Conservation (phyloP, 2,888 invertebrate species). For the Disparrhopalites patrizii region DNA sequence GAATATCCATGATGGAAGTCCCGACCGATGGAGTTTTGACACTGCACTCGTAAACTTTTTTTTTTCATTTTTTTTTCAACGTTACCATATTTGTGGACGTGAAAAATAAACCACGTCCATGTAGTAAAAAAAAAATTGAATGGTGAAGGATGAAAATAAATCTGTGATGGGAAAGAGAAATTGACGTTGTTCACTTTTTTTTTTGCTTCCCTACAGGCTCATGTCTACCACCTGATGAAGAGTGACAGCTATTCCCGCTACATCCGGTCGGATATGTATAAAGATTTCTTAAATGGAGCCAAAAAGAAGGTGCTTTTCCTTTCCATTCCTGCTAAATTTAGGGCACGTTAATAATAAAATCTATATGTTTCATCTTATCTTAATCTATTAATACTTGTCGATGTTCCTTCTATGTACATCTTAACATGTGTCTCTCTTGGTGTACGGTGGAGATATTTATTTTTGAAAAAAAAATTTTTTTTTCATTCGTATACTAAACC, state of each 20-base stretch:
- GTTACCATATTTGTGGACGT: too few relatives aligned
- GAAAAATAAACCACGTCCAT: too few relatives aligned
- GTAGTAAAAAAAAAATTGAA: too few relatives aligned
- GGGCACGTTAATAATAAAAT: constrained; percentile 34
- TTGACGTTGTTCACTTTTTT: too few relatives aligned
- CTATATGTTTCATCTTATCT: neutral
- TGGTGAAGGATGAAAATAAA: too few relatives aligned
- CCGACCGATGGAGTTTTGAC: constrained; percentile 93
- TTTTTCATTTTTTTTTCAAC: neutral
- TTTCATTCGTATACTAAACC: too few relatives aligned
- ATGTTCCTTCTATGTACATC: too few relatives aligned
- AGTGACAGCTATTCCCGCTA: constrained; percentile 98
- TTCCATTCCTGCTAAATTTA: constrained; percentile 48
- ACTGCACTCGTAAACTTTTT: constrained; percentile 77
- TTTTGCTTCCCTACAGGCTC: constrained; percentile 71
- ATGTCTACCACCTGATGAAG: constrained; percentile 99
- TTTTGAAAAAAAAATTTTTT: too few relatives aligned
- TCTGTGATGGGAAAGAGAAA: too few relatives aligned
- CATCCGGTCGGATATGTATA: constrained; percentile 96
- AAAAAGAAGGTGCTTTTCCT: constrained; percentile 81
- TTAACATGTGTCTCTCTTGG: too few relatives aligned
- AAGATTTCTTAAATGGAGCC: constrained; percentile 90
- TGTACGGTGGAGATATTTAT: too few relatives aligned
- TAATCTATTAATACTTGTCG: neutral
- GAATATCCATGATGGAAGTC: constrained; percentile 64